Percentiles rank a stretch among this genome's conserved stretches.
Conservation (phyloP, 2,888 invertebrate species). For the Caradrina kadenii region DNA sequence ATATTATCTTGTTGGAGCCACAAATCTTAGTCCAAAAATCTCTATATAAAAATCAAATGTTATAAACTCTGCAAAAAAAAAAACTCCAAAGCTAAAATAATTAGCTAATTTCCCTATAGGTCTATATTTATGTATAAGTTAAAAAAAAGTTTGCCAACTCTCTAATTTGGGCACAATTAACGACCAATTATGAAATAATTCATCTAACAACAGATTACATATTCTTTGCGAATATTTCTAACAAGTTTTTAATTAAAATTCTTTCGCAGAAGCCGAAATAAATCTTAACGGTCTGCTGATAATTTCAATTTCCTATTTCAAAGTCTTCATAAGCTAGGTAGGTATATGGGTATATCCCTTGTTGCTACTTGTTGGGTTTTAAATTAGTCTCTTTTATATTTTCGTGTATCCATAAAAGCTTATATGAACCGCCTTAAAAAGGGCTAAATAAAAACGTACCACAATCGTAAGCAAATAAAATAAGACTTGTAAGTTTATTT, state of each 20-base stretch:
- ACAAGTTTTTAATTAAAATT: constrained; percentile 88
- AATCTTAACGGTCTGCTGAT: constrained; percentile 79
- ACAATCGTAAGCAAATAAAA: constrained; percentile 2
- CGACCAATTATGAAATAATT: constrained; percentile 86
- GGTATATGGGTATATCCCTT: constrained; percentile 29
- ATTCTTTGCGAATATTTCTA: constrained; percentile 82
- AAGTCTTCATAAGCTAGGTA: constrained; percentile 61
- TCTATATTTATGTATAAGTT: constrained; percentile 27
- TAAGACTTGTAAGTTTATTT: constrained; percentile 15
- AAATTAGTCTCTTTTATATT: constrained; percentile 30
- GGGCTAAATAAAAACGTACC: not conserved
- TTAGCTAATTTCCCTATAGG: constrained; percentile 6
- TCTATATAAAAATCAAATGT: too few species aligned
- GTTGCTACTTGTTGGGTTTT: constrained; percentile 33
- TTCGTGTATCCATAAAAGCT: not conserved
- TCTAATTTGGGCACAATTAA: constrained; percentile 71
- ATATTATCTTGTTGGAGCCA: too few species aligned
- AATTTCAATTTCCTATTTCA: constrained; percentile 78
- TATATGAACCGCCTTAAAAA: not conserved
- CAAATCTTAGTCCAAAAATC: not conserved
- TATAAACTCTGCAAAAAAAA: not conserved
- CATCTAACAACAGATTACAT: constrained; percentile 84
- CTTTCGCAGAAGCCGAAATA: constrained; percentile 78
- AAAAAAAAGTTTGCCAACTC: constrained; percentile 58
- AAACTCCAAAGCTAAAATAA: constrained; percentile 6